Conservation (phyloP, 2,888 invertebrate genomes). For the Strigamia transsilvanica region DNA sequence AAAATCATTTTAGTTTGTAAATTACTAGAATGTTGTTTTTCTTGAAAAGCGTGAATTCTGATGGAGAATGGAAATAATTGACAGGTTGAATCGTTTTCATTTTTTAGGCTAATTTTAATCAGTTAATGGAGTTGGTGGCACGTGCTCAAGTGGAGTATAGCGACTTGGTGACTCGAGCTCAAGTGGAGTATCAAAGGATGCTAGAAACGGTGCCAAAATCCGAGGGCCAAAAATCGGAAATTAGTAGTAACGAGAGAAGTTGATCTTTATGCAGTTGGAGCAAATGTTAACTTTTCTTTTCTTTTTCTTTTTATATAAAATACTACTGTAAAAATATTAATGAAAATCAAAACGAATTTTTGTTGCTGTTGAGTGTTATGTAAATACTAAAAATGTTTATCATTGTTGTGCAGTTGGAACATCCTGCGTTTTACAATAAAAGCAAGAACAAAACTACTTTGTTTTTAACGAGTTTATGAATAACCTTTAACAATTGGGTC, state of each 20-base stretch:
- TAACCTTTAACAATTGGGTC: no score
- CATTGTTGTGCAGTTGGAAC: conserved; percentile 14
- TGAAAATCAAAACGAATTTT: conserved; percentile 6
- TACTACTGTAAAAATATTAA: conserved; percentile 24
- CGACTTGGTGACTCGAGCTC: not conserved
- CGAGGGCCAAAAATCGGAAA: not conserved
- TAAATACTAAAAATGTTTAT: conserved; percentile 39
- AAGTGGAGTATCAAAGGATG: conserved; percentile 16
- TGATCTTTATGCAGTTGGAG: not conserved
- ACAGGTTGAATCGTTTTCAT: not conserved
- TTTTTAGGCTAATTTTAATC: conserved; percentile 54
- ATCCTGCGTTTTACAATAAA: conserved; percentile 26
- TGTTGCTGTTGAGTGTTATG: conserved; percentile 22
- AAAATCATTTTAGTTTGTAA: no score
- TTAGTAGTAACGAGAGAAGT: not conserved
- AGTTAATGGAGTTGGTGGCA: conserved; percentile 51
- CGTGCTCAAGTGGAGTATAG: conserved; percentile 46
- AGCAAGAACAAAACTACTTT: not conserved
- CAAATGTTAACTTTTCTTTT: conserved; percentile 1
- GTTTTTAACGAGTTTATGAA: no score
- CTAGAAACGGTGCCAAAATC: conserved; percentile 3
- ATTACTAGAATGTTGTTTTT: no score
- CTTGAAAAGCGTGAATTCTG: no score
- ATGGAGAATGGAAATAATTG: not conserved
- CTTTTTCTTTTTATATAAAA: not conserved